These are phyloP conservation scores for Leptopilina boulardi DNA, from an alignment of 1,140 invertebrate species.

Conservation along the genomic window DNA sequence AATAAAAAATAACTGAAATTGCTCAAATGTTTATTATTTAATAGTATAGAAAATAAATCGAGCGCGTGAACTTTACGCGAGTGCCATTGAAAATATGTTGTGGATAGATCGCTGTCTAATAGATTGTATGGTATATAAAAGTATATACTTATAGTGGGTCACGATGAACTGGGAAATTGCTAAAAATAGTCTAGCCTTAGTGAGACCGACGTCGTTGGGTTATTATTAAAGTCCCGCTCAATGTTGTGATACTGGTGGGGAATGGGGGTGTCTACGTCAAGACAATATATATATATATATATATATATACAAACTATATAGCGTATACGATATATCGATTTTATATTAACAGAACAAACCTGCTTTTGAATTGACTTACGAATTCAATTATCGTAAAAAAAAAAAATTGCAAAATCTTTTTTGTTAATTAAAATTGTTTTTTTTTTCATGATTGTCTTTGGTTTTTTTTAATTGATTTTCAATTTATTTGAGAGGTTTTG, in stretches of 20 bases:
- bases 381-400: not conserved
- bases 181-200: constrained; percentile 56
- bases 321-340: constrained; percentile 2
- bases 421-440: too few relatives aligned
- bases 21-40: too few relatives aligned
- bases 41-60: constrained; percentile 11
- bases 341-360: not conserved
- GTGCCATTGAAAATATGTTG: constrained; percentile 62
- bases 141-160: too few relatives aligned
- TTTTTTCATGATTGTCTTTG: too few relatives aligned
- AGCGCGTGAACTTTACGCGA: constrained; percentile 27
- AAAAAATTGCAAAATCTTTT: too few relatives aligned
- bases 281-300: too few relatives aligned
- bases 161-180: constrained; percentile 57
- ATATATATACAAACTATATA: too few relatives aligned
- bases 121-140: not conserved
- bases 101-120: constrained; percentile 38
- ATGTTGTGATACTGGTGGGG: too few relatives aligned
- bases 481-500: too few relatives aligned
- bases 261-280: not conserved
- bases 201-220: not conserved
- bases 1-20: not conserved
- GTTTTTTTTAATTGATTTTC: too few relatives aligned
- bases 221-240: not conserved
- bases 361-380: not conserved